Base-by-base conservation (phyloP, 2,797 vertebrate genomes). In the Falco peregrinus region DNA sequence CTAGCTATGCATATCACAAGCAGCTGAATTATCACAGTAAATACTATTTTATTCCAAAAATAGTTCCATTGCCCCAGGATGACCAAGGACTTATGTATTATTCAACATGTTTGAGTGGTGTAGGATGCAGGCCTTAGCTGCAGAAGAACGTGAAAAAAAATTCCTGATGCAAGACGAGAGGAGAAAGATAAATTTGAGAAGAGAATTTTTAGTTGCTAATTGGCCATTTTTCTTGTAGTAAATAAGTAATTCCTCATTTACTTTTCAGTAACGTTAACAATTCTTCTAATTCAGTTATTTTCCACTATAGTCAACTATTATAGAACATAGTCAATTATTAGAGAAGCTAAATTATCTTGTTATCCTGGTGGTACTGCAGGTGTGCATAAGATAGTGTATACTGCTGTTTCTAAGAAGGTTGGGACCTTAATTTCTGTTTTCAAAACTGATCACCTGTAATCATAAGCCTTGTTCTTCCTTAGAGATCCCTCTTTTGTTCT, bases 401-500 rank as follows among this genome's bases (percentile, higher is more conserved):
- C 8, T 65, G 4, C 0, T 29, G 2, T 53, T 94, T 83, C 10
- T 53, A 39, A 60, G 43, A 17, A 50, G 5, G 10, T 16, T 35
- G 6, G 4, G 16, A 19, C 3, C 6, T 43, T 64, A 48, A 69
- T 73, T 80, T 76, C 20, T 64, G 6, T 60, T 87, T 78, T 78
- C 29, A 47, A 59, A 86, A 60, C 1, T 53, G 15, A 33, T 29
- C 4, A 28, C 3, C 13, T 70, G 5, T 35, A 84, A 63, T 10
- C 5, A 33, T 26, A 48, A 39, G 26, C 65, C 15, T 53, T 74
- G 6, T 5, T 26, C 7, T 69, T 80, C 3, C 12, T 5, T 25
- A 37, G 2, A 2, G 24, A 22, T 10, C 43, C 1, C 0, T 20
- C 9, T 11, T 35, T 15, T 31, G 10, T 8, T 4, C 12, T 2